These are phyloP conservation scores for Listrodromus nycthemerus DNA, from an alignment of 2,888 invertebrate species.

Conservation along the genomic window DNA sequence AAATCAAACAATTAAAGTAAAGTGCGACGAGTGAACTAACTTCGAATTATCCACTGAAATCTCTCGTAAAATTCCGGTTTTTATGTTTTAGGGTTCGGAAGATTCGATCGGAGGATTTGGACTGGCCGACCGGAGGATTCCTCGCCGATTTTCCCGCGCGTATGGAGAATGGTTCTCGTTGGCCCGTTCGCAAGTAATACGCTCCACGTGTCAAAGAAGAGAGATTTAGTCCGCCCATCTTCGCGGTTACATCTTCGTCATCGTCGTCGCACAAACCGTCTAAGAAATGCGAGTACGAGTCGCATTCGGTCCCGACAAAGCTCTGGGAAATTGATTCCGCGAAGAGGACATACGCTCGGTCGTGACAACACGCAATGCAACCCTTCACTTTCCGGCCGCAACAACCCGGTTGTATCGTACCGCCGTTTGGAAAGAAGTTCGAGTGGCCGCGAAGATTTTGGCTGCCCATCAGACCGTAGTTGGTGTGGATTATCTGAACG, in stretches of 20 bases:
- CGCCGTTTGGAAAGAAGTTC: slow-evolving; percentile 29
- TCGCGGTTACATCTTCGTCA: not conserved
- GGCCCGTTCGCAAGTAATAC: not conserved
- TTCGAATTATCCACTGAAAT: not conserved
- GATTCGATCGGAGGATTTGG: not conserved
- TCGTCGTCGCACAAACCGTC: not conserved
- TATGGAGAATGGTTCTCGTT: not conserved
- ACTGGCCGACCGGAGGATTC: too few species aligned
- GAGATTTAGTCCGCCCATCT: slow-evolving; percentile 34
- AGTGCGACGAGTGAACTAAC: not conserved
- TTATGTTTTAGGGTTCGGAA: not conserved
- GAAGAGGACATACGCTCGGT: slow-evolving; percentile 18
- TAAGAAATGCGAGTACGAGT: not conserved
- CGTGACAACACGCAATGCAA: not conserved
- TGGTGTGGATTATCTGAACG: slow-evolving; percentile 83
- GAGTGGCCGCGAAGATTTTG: not conserved
- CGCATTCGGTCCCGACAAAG: slow-evolving; percentile 1
- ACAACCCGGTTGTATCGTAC: slow-evolving; percentile 23
- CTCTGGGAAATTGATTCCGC: slow-evolving; percentile 23
- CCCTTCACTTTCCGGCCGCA: slow-evolving; percentile 28
- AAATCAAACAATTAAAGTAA: not conserved
- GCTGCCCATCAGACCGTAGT: slow-evolving; percentile 62
- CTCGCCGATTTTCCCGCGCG: too few species aligned
- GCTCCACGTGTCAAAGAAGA: not conserved
- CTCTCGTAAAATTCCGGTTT: not conserved